Evolutionary conservation across 1,140 invertebrate genomes (phyloP).

Genomic region (Lethrus apterus): DNA sequence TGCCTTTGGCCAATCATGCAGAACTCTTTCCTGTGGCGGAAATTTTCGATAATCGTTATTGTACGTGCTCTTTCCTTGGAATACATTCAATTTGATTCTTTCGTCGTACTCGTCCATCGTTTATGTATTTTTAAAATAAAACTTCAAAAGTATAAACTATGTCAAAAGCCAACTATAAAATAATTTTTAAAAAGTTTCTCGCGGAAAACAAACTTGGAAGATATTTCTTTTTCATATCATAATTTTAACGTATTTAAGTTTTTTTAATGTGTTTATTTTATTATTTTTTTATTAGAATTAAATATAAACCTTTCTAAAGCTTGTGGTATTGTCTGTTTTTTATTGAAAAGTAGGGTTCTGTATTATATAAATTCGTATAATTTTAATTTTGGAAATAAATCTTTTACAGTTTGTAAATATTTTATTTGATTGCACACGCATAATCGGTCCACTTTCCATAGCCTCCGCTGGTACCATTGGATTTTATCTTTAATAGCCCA

Average conservation of each 20-base stretch:
- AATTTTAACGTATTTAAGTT: conserved; percentile 1
- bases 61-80: conserved; percentile 28
- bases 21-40: conserved; percentile 12
- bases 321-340: no score
- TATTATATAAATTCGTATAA: no score
- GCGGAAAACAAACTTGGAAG: no score
- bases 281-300: neutral
- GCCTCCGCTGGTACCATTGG: no score
- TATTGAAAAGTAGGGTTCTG: no score
- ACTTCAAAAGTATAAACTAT: neutral
- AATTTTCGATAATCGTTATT: conserved; percentile 31
- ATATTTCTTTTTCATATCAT: no score
- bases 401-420: no score
- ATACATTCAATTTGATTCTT: conserved; percentile 26
- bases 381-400: no score
- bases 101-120: conserved; percentile 20
- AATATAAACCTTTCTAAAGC: neutral
- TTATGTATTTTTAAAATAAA: conserved; percentile 1
- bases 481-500: no score
- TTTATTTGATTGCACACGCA: no score
- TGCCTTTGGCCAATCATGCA: conserved; percentile 16
- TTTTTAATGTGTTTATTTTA: neutral
- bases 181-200: neutral
- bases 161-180: neutral
- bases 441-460: no score